A percentile compares a stretch with the other conserved stretches of the same genome.
Conservation (phyloP, 2,888 invertebrate genomes). For the Trachelus troglodyta region DNA sequence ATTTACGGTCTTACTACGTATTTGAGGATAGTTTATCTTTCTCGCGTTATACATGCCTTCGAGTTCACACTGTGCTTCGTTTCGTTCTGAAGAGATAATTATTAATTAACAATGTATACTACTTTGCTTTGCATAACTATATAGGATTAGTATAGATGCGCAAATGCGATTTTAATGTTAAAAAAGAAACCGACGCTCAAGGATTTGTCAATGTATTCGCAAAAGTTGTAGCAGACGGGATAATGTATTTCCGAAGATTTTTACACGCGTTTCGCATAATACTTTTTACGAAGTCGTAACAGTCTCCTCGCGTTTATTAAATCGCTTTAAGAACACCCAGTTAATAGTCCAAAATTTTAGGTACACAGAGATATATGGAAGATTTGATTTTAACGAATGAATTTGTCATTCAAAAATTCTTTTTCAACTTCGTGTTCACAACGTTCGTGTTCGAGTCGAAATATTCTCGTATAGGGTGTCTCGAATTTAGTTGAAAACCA, state of each 20-base stretch:
- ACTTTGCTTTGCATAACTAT: constrained; percentile 45
- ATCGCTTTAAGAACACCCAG: too few species aligned
- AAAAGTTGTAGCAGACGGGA: not conserved
- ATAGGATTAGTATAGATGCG: constrained; percentile 42
- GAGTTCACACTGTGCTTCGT: not conserved
- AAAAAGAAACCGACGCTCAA: not conserved
- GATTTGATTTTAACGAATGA: not conserved
- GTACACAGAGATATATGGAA: not conserved
- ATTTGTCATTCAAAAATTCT: not conserved
- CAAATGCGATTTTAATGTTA: constrained; percentile 29
- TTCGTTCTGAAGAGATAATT: constrained; percentile 12
- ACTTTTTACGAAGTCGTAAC: not conserved
- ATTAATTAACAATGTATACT: constrained; percentile 10
- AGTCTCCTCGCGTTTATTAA: too few species aligned
- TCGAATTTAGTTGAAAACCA: constrained; percentile 27
- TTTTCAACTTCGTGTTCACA: not conserved
- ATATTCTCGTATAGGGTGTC: constrained; percentile 21
- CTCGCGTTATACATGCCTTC: not conserved
- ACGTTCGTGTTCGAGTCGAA: constrained; percentile 17
- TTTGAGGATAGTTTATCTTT: not conserved
- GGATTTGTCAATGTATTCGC: not conserved
- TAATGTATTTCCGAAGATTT: not conserved
- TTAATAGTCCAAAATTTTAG: not conserved
- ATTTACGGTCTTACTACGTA: not conserved
- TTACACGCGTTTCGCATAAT: not conserved